Base-by-base conservation (phyloP, 2,888 invertebrate genomes). In the Agriopis leucophaearia region DNA sequence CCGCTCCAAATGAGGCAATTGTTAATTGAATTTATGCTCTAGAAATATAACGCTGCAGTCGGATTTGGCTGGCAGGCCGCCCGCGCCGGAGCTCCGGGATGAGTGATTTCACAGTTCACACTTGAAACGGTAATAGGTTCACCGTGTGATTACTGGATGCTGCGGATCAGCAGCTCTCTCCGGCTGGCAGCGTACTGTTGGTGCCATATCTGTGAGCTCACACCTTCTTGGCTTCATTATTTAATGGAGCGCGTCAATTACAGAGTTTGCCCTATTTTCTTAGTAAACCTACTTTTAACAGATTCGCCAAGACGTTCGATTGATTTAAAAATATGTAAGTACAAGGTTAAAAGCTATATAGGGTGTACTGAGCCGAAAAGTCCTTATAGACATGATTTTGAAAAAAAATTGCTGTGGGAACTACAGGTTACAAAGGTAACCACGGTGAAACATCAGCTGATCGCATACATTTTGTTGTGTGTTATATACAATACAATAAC, bases 61-160 rank as follows among this genome's bases (percentile, higher is more conserved):
- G 73, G 72, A 76, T 76, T 80, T 79, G 72, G 76, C 74, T 77
- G 65, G 71, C 68, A 75, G 70, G 67, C 50, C 55, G 40, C 64
- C 51, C 44, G 56, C 54, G 38, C 50, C 52, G 15, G 47, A 54
- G 16, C 42, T 48, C 47, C 71, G 69, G 69, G 72, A 76, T 80
- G 80, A 80, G 78, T 77, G 79, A 84, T 85, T 83, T 83, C 83
- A 83, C 82, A 82, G 78, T 89, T 88, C 86, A 85, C 87, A 87
- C 85, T 81, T 78, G 81, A 81, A 81, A 80, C 81, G 80, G 81
- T 83, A 83, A 83, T 85, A 84, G 83, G 82, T 83, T 82, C 79
- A 84, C 81, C 85, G 83, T 86, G 76, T 83, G 83, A 89, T 88
- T 86, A 85, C 81, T 85, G 27, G 27, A 27, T 1, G 85, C 82